Evolutionary conservation across 2,888 invertebrate species (phyloP), one percentile per base, ranked within the genome.

Genomic region (Aethes cnicana): DNA sequence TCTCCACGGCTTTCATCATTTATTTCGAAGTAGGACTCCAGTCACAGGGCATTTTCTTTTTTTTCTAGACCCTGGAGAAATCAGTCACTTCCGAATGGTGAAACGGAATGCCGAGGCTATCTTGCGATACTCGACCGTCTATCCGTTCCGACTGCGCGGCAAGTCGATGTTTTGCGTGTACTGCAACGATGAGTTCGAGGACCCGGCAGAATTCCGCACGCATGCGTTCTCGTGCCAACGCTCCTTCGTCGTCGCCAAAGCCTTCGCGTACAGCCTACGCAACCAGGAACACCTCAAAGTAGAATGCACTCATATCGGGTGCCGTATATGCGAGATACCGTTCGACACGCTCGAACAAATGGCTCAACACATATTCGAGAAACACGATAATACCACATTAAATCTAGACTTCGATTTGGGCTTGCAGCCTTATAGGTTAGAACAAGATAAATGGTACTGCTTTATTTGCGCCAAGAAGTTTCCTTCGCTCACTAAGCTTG

Each of bases 41-140:
- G 69, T 75, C 69, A 72, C 65, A 64, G 65, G 68, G 65, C 64
- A 67, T 66, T 72, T 69, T 68, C 56, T 65, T 77, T 75, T 77
- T 82, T 84, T 86, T 86, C 81, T 86, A 87, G 86, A 81, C 64
- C 64, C 69, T 60, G 64, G 62, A 67, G 69, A 69, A 63, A 64
- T 62, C 61, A 65, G 62, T 64, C 58, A 54, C 55, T 59, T 54
- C 59, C 54, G 54, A 62, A 72, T 70, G 74, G 80, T 77, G 69
- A 85, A 77, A 78, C 63, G 72, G 67, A 87, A 87, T 59, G 86
- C 86, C 41, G 79, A 83, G 66, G 66, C 81, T 55, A 70, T 89
- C 48, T 76, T 89, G 74, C 64, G 75, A 72, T 81, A 79, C 67
- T 74, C 86, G 8, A 85, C 86, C 26, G 72, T 76, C 32, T 83